Conservation (phyloP, 2,113 vertebrate species). For the Aptenodytes patagonicus region DNA sequence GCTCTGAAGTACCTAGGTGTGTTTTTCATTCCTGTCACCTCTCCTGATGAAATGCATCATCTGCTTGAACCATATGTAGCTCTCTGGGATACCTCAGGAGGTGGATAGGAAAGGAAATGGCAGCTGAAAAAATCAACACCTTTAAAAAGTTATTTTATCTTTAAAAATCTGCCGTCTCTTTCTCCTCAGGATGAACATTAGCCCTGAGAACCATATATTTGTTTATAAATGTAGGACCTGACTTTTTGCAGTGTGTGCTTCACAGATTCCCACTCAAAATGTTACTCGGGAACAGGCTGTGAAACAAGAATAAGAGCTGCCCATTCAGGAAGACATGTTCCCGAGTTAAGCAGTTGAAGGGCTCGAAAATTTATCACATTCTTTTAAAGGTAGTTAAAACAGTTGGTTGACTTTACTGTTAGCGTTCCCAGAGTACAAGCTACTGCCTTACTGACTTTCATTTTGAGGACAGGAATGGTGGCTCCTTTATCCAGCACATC, state of each 20-base stretch:
- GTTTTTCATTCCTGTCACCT: conserved; percentile 35
- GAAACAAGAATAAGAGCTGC: not conserved
- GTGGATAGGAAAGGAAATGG: not conserved
- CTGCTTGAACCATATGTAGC: not conserved
- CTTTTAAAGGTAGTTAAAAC: not conserved
- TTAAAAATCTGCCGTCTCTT: not conserved
- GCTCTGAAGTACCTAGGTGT: not conserved
- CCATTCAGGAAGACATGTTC: not conserved
- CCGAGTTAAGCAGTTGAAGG: not conserved
- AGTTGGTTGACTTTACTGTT: not conserved
- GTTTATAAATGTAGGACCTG: not conserved
- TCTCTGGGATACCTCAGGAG: not conserved
- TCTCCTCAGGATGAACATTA: not conserved
- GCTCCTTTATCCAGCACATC: not conserved
- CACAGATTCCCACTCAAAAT: not conserved
- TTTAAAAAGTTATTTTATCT: not conserved
- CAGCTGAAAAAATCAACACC: not conserved
- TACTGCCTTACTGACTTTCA: not conserved
- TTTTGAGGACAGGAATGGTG: not conserved
- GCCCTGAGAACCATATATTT: not conserved
- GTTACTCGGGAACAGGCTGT: not conserved
- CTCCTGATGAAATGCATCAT: not conserved
- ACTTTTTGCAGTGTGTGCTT: not conserved
- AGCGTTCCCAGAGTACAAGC: not conserved
- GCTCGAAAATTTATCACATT: not conserved